These are phyloP conservation scores for Maconellicoccus hirsutus DNA, from an alignment of 1,140 invertebrate species.

Conservation along the genomic window DNA sequence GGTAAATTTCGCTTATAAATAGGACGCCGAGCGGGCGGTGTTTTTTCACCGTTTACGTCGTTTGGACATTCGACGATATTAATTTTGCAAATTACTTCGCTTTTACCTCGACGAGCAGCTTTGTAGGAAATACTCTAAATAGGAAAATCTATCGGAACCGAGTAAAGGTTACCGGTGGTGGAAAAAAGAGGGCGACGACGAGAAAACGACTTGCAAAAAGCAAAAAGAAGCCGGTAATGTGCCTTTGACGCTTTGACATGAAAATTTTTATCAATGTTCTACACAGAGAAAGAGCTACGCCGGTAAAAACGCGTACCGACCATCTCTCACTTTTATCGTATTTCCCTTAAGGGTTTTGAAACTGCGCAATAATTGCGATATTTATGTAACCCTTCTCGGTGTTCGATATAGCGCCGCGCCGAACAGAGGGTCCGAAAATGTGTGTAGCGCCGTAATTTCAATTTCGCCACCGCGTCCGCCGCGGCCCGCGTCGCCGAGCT, in stretches of 20 bases:
- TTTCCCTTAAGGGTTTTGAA: neutral
- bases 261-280: conserved; percentile 4
- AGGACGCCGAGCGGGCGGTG: no score
- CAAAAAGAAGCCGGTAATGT: neutral
- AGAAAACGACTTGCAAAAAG: neutral
- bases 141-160: no score
- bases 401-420: no score
- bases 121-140: neutral
- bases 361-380: conserved; percentile 7
- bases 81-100: neutral
- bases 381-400: conserved; percentile 3
- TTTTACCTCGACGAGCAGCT: neutral
- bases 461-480: neutral
- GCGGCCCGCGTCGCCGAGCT: no score
- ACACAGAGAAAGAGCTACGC: no score
- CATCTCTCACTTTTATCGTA: neutral
- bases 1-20: no score
- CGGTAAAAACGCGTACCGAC: no score
- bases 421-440: neutral
- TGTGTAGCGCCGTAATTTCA: neutral
- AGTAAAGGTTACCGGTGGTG: no score
- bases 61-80: neutral
- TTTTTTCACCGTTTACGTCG: neutral
- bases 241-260: conserved; percentile 7
- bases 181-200: neutral